These are phyloP conservation scores for Lysandra coridon DNA, from an alignment of 2,888 invertebrate species.

Conservation along the genomic window DNA sequence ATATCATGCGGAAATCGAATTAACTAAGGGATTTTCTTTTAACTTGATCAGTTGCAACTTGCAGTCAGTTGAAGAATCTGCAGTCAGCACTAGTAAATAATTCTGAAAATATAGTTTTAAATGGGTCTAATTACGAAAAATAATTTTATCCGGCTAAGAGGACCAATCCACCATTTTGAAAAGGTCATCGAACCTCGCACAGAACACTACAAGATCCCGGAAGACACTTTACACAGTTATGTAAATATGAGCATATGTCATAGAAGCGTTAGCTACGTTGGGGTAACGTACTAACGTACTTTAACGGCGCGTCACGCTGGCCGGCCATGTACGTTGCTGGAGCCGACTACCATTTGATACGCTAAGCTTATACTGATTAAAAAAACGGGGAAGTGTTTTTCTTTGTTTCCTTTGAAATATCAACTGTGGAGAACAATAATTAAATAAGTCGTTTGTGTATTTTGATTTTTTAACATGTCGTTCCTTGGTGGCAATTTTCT, in stretches of 20 bases:
- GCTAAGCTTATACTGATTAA: conserved; percentile 5
- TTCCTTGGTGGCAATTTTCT: no score
- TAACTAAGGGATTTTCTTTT: neutral
- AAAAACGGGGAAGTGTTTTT: neutral
- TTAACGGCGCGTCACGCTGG: conserved; percentile 43
- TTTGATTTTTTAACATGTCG: no score
- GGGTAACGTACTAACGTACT: conserved; percentile 37
- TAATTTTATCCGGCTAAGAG: neutral
- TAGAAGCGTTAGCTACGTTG: conserved; percentile 26
- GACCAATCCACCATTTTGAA: neutral
- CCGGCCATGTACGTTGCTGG: conserved; percentile 22
- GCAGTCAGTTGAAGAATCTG: neutral
- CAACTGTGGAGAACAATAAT: neutral
- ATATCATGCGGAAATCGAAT: neutral
- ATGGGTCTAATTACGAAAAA: neutral
- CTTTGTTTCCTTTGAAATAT: neutral
- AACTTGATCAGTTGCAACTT: neutral
- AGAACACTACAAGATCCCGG: conserved; percentile 9
- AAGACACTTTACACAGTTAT: conserved; percentile 30
- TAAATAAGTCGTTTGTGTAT: neutral
- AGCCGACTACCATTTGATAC: neutral
- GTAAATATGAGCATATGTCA: conserved; percentile 30
- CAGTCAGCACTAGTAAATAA: no score
- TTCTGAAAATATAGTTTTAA: neutral
- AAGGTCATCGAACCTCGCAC: conserved; percentile 12